A percentile compares a stretch with the other conserved stretches of the same genome.
These are phyloP conservation scores for Gavialis gangeticus DNA, from an alignment of 2,113 vertebrate genomes.

Conservation along the genomic window DNA sequence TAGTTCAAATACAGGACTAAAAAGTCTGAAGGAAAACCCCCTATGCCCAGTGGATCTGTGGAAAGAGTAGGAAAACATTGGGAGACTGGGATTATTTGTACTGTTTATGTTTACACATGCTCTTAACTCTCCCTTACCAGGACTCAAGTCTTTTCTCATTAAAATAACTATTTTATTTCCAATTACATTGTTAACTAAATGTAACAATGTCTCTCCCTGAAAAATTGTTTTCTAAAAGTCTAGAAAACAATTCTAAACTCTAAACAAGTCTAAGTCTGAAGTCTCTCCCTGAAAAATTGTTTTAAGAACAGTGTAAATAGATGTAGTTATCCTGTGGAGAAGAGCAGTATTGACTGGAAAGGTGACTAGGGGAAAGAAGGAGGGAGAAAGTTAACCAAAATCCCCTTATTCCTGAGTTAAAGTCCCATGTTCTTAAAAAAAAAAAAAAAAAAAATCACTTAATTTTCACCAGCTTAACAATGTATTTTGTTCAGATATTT, in stretches of 20 bases:
- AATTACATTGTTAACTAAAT: neutral
- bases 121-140: neutral
- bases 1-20: constrained; percentile 16
- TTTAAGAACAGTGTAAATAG: neutral
- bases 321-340: neutral
- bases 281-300: neutral
- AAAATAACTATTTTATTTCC: neutral
- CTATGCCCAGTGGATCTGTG: neutral
- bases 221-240: neutral
- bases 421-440: neutral
- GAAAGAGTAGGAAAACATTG: neutral
- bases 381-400: neutral
- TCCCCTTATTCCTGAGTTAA: neutral
- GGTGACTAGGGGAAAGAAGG: neutral
- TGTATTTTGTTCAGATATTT: neutral
- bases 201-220: neutral
- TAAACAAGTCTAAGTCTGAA: too few relatives aligned
- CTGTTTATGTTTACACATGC: neutral
- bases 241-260: too few relatives aligned
- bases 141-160: neutral
- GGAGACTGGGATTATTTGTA: neutral
- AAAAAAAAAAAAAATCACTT: neutral
- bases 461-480: constrained; percentile 17
- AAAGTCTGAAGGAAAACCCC: constrained; percentile 16
- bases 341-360: neutral